phyloP scores from a whole-genome alignment of 1,140 invertebrate species.

The Papilio aristodemus region DNA sequence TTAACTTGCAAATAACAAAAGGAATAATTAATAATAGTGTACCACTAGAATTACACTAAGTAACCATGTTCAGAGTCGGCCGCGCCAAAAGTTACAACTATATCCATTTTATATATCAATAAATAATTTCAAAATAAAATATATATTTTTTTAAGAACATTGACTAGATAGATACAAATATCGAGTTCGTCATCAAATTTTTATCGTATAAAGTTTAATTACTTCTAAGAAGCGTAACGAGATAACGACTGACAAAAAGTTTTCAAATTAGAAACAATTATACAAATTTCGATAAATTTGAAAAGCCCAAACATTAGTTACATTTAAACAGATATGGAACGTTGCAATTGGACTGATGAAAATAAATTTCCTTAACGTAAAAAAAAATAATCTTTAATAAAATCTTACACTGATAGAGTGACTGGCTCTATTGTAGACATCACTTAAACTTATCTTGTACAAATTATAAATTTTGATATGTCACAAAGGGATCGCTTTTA shows the following conservation, averaged over 20 bases:
- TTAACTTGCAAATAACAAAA: conserved; percentile 78
- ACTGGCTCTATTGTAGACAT: conserved; percentile 57
- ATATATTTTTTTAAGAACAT: conserved; percentile 48
- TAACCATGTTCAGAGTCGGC: conserved; percentile 70
- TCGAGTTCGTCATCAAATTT: conserved; percentile 48
- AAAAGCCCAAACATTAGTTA: conserved; percentile 34
- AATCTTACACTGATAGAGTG: conserved; percentile 56
- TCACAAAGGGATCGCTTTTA: conserved; percentile 44
- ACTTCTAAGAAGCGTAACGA: conserved; percentile 64
- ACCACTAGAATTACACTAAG: conserved; percentile 74
- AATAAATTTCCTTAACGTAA: conserved; percentile 31
- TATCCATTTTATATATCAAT: conserved; percentile 45
- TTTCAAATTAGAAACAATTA: conserved; percentile 20
- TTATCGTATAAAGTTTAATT: conserved; percentile 60
- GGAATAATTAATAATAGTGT: conserved; percentile 56
- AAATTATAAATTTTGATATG: conserved; percentile 49
- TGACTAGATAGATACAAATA: conserved; percentile 58
- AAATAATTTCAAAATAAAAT: conserved; percentile 59
- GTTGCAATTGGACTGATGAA: conserved; percentile 24
- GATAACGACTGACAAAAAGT: conserved; percentile 44
- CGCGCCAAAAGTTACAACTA: conserved; percentile 65
- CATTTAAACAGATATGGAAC: conserved; percentile 42
- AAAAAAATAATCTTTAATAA: conserved; percentile 47
- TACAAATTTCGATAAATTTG: not conserved
- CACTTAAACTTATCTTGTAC: conserved; percentile 54